Evolutionary conservation across 2,888 invertebrate species (phyloP).

Genomic region (Philereme transversata): DNA sequence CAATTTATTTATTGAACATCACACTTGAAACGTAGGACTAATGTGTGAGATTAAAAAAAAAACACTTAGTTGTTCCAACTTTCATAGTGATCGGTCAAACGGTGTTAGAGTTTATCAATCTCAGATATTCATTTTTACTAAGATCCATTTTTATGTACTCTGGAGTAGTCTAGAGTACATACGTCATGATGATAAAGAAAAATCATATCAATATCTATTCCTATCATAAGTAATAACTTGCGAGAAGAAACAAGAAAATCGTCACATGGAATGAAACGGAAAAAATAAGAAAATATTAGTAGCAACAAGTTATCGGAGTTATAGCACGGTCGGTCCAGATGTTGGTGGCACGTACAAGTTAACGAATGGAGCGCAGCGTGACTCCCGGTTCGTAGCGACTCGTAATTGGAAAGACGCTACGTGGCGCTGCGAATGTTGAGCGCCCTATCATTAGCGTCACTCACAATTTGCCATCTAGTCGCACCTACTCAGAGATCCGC

Average conservation of each 20-base stretch:
- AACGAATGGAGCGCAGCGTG: constrained; percentile 77
- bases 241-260: not conserved
- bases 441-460: constrained; percentile 81
- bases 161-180: no score
- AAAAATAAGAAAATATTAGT: constrained; percentile 48
- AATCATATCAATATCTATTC: no score
- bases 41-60: no score
- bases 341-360: constrained; percentile 72
- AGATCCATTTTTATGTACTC: no score
- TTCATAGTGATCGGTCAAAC: no score
- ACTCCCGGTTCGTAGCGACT: constrained; percentile 54
- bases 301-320: constrained; percentile 66
- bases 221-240: no score
- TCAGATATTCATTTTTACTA: no score
- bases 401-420: constrained; percentile 73
- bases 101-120: no score
- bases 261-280: constrained; percentile 27
- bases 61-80: no score
- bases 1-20: no score
- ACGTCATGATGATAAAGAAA: no score
- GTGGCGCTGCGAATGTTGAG: constrained; percentile 58
- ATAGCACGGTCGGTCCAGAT: constrained; percentile 65
- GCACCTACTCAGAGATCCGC: constrained; percentile 42
- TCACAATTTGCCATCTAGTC: constrained; percentile 66
- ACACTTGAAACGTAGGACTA: no score